Base-by-base conservation (phyloP, 1,140 invertebrate species). In the Ceratitis capitata region DNA sequence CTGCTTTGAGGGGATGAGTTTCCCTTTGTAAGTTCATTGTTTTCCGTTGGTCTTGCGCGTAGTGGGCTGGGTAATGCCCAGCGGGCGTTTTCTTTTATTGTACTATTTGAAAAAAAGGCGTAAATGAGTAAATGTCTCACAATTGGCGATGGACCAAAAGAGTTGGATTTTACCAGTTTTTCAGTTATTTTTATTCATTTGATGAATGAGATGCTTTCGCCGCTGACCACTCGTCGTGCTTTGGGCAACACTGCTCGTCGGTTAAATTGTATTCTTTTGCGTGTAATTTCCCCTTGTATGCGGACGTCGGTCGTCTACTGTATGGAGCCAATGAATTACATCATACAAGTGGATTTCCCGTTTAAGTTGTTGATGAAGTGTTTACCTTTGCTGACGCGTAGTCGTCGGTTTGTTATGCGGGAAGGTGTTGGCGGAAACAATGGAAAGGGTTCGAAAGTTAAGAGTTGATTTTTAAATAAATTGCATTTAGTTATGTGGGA, bases 321-420 rank as follows among this genome's bases (percentile, higher is more conserved):
- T 4, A 45, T 78, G 23, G 39, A 26, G 69, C 39, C 69, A 78
- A 78, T 78, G 69, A 78, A 78, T 78, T 45, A 14, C 69, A 19
- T n/a, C n/a, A n/a, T 10, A 23, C 39, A 78, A 78, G 69, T 78
- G 35, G 39, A 78, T 19, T 78, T 78, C 35, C 69, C 45, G 69
- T 78, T n/a, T 78, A 39, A 78, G 69, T 78, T 78, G 69, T 78
- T 78, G 69, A 78, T 78, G 69, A 78, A 78, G n/a, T 78, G 39
- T 78, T 35, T 42, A n/a, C 69, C 7, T 78, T 45, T 19, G 39
- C 39, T 45, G 39, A 45, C 32, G 69, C 39, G 32, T 45, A 45
- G 23, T 78, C 19, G 39, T 45, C 32, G 29, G 39, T 78, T 56
- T 45, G n/a, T 78, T 69, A 19, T 32, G 16, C 14, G 39, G 69